A percentile compares a stretch with the other conserved stretches of the same genome.
Evolutionary conservation across 2,888 invertebrate genomes (phyloP).

Genomic region (Branchellion lobata): DNA sequence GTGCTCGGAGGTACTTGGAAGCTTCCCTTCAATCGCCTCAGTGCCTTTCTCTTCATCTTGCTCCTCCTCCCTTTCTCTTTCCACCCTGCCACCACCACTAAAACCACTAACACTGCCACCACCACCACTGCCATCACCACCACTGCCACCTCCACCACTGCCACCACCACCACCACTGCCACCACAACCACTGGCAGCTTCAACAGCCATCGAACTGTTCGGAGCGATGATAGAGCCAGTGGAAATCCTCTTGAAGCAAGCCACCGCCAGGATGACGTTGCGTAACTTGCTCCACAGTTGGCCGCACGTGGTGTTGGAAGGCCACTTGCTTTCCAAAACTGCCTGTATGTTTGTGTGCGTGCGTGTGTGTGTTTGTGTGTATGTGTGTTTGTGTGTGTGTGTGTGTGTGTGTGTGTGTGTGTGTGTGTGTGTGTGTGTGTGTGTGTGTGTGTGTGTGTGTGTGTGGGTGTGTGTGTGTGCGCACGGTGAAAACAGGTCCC

Average conservation of each 20-base stretch:
- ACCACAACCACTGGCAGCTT: background rate
- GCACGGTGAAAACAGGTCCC: no score
- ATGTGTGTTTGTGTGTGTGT: background rate
- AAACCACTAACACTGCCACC: no score
- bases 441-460: constrained; percentile 5
- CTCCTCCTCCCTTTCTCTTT: no score
- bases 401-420: background rate
- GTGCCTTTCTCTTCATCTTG: no score
- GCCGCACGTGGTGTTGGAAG: constrained; percentile 75
- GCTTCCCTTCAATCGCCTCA: no score
- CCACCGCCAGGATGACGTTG: constrained; percentile 85
- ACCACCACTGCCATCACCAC: no score
- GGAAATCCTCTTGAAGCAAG: constrained; percentile 73
- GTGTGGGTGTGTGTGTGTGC: no score
- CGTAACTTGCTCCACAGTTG: constrained; percentile 89
- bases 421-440: background rate
- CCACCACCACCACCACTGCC: background rate
- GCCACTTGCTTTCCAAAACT: constrained; percentile 93
- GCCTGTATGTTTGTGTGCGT: constrained; percentile 58
- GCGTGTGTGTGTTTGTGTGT: background rate
- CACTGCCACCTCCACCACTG: background rate
- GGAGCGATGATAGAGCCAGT: background rate
- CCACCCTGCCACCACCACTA: no score
- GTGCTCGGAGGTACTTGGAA: no score
- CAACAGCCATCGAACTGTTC: background rate